Percentiles rank a stretch among this genome's conserved stretches.
Evolutionary conservation across 1,140 invertebrate species (phyloP).

Genomic region (Hyphantria cunea): DNA sequence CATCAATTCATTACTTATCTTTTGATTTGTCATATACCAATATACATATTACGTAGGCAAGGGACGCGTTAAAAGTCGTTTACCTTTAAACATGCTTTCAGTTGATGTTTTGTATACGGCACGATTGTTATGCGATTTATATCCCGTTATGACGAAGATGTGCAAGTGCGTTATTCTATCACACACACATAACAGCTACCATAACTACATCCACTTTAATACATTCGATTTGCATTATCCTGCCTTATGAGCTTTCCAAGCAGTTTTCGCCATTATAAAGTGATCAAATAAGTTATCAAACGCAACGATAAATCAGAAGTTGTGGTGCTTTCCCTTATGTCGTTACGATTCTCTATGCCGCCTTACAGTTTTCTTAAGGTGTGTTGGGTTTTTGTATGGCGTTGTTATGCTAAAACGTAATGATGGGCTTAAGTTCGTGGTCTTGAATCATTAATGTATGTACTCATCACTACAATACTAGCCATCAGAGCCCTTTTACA

Average conservation of each 20-base stretch:
- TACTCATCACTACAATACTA: conserved; percentile 17
- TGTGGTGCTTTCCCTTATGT: conserved; percentile 65
- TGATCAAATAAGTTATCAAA: conserved; percentile 77
- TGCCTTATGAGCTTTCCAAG: conserved; percentile 70
- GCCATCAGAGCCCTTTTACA: conserved; percentile 9
- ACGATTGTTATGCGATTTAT: conserved; percentile 56
- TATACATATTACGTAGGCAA: conserved; percentile 10
- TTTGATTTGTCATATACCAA: conserved; percentile 35
- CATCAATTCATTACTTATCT: conserved; percentile 46
- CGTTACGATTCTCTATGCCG: conserved; percentile 68
- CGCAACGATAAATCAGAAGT: conserved; percentile 61
- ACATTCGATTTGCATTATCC: conserved; percentile 64
- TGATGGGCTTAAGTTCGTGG: conserved; percentile 54
- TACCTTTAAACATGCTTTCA: conserved; percentile 41
- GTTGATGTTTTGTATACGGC: conserved; percentile 32
- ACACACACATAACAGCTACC: conserved; percentile 45
- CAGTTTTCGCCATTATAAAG: conserved; percentile 75
- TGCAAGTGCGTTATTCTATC: conserved; percentile 40
- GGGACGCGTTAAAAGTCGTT: conserved; percentile 45
- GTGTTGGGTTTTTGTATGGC: conserved; percentile 62
- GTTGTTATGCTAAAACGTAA: conserved; percentile 66
- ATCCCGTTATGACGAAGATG: conserved; percentile 66
- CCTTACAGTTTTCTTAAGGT: conserved; percentile 60
- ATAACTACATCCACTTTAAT: conserved; percentile 59
- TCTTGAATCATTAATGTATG: conserved; percentile 32